Conservation (phyloP, 2,797 vertebrate genomes). For the Sebastes matsubarae region DNA sequence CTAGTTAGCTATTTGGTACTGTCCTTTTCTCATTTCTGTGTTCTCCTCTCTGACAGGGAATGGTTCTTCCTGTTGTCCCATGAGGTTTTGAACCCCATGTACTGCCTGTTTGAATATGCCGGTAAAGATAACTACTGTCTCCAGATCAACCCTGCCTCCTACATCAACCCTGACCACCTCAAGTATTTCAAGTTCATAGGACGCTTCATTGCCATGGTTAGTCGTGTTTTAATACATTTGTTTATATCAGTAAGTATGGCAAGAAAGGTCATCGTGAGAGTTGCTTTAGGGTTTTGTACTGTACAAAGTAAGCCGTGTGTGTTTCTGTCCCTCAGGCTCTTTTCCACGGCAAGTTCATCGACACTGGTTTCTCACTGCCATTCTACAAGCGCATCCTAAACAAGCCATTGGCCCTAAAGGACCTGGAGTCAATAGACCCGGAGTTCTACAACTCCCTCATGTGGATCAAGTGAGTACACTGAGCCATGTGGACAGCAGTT, state of each 20-base stretch:
- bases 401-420: constrained; percentile 94
- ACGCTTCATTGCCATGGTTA: constrained; percentile 97
- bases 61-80: constrained; percentile 99
- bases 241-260: neutral
- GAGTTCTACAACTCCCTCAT: constrained; percentile 99
- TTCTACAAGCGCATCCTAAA: constrained; percentile 98
- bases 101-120: constrained; percentile 99
- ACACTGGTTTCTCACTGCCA: constrained; percentile 97
- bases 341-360: constrained; percentile 98
- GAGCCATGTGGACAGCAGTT: neutral
- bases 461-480: constrained; percentile 95
- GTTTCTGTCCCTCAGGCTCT: constrained; percentile 84
- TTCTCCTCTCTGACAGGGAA: constrained; percentile 82
- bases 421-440: constrained; percentile 96
- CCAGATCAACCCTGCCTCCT: constrained; percentile 98
- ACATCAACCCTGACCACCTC: constrained; percentile 98
- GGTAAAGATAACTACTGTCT: constrained; percentile 99
- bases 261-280: neutral
- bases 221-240: neutral
- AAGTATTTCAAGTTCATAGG: constrained; percentile 99
- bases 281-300: neutral
- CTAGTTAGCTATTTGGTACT: no score
- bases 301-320: neutral
- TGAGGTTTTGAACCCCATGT: constrained; percentile 99
- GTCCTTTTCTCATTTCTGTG: neutral